Percentiles rank a stretch among this genome's conserved stretches.
Conservation (phyloP, 2,797 vertebrate genomes). For the Channa striata region DNA sequence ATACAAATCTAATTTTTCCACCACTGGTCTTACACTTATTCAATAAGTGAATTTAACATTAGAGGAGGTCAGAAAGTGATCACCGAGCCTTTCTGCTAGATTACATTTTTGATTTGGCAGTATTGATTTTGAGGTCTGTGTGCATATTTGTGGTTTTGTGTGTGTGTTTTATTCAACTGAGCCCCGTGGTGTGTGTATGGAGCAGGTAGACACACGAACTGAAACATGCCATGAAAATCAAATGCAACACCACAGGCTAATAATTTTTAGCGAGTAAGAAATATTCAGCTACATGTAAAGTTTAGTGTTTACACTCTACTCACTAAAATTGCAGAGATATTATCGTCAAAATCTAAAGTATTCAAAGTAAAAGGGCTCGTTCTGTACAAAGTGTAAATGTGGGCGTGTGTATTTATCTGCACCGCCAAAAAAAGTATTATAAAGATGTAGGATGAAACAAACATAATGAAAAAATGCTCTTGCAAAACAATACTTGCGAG, state of each 20-base stretch:
- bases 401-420: too few relatives aligned
- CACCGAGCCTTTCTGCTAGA: conserved; percentile 46
- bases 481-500: too few relatives aligned
- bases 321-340: too few relatives aligned
- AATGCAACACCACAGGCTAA: conserved; percentile 16
- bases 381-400: too few relatives aligned
- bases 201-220: conserved; percentile 7
- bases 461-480: too few relatives aligned
- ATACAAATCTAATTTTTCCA: conserved; percentile 51
- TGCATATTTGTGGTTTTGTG: conserved; percentile 16
- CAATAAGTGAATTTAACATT: conserved; percentile 50
- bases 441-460: too few relatives aligned
- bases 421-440: too few relatives aligned
- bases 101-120: conserved; percentile 57
- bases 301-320: too few relatives aligned
- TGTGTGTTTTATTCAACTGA: not conserved
- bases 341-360: too few relatives aligned
- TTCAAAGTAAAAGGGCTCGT: too few relatives aligned
- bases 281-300: not conserved
- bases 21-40: conserved; percentile 33
- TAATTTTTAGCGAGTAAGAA: not conserved
- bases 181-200: conserved; percentile 8
- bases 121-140: conserved; percentile 60
- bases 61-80: conserved; percentile 54
- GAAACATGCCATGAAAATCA: conserved; percentile 16